Evolutionary conservation across 2,797 vertebrate genomes (phyloP).

Genomic region (Coregonus suidteri): DNA sequence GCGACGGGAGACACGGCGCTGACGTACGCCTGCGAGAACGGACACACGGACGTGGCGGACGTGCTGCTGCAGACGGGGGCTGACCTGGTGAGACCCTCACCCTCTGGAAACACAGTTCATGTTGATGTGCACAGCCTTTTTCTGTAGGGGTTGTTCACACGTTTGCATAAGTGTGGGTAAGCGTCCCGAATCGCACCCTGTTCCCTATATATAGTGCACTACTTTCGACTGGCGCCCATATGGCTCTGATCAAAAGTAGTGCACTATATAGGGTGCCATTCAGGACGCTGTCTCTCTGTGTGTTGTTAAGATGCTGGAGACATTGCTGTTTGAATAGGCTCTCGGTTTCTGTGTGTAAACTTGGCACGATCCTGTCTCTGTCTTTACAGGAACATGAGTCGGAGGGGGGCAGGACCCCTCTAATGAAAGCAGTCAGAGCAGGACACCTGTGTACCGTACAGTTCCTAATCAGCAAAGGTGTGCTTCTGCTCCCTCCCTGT

Average conservation of each 20-base stretch:
- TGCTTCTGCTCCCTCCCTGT: not conserved
- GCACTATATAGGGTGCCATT: not conserved
- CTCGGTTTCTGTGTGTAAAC: not conserved
- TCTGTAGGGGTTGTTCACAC: too few species aligned
- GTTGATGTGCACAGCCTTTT: too few species aligned
- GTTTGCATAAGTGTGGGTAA: too few species aligned
- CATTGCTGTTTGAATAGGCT: not conserved
- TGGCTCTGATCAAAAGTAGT: too few species aligned
- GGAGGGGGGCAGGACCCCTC: slow-evolving; percentile 87
- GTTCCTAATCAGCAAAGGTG: slow-evolving; percentile 91
- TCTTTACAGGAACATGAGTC: slow-evolving; percentile 84
- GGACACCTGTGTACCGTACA: slow-evolving; percentile 89
- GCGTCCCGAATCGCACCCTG: too few species aligned
- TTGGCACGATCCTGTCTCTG: not conserved
- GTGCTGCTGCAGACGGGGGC: slow-evolving; percentile 87
- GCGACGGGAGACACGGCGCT: slow-evolving; percentile 87
- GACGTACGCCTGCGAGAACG: slow-evolving; percentile 89
- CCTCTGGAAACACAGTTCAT: not conserved
- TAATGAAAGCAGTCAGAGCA: slow-evolving; percentile 90
- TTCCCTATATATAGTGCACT: too few species aligned
- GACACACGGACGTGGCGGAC: slow-evolving; percentile 88
- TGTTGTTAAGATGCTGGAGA: not conserved
- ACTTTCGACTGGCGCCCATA: too few species aligned
- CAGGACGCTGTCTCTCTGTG: not conserved
- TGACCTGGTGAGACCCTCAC: slow-evolving; percentile 78